Evolutionary conservation across 92 coral and sea anemone species (phyloP), one percentile per base, ranked within the genome.

Genomic region (Actinostola sp.): DNA sequence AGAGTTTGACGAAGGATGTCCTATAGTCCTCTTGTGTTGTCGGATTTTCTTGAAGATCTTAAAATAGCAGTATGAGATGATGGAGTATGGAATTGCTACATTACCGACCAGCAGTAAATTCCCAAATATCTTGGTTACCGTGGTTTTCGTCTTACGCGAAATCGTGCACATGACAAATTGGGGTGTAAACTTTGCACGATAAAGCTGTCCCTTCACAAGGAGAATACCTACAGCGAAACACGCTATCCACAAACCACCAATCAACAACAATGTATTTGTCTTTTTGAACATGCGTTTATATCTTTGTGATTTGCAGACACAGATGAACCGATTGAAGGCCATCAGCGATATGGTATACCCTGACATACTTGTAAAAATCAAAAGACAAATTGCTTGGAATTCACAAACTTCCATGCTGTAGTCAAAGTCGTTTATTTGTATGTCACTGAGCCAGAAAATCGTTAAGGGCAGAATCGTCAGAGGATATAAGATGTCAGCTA

Each of bases 21-120:
- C 58, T 5, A 32, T 21, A 34, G 29, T 61, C 9, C 17, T 46
- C 30, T 55, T 66, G 61, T 77, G 82, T 24, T 57, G 32, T 23
- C 52, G 67, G 12, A 77, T 77, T 41, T 77, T 67, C 41, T 41
- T 66, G 60, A 39, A 56, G 45, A 77, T 61, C 13, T 43, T 41
- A 23, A 50, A 26, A 66, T 77, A 77, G 38, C 59, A 67, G 30
- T 66, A 77, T 7, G 21, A 13, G 33, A 61, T 41, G 15, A 56
- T 41, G 8, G 33, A 5, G 36, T 46, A 67, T 2, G 73, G 73
- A 6, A 16, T 20, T 8, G 35, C 26, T 4, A 65, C n/a, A 17
- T 17, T 14, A 11, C 0, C 41, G 16, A 7, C 45, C 6, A 39
- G 33, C 4, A 44, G 13, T 15, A 20, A 1, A 31, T 44, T 65